Conservation (phyloP, 2,113 vertebrate genomes). For the Xerus inauris region DNA sequence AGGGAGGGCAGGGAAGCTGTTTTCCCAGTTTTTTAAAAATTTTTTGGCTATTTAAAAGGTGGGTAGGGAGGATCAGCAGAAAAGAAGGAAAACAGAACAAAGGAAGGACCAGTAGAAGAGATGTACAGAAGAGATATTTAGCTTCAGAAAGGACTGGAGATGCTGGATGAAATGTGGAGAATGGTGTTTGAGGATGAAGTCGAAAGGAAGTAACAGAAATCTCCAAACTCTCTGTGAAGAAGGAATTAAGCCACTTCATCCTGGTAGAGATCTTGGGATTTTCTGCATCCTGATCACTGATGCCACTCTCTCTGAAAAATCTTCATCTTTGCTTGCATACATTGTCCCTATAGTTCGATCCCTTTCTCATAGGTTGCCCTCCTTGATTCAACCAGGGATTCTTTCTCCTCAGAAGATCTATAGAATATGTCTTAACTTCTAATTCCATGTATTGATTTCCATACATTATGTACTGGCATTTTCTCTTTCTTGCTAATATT, state of each 20-base stretch:
- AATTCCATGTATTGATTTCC: background rate
- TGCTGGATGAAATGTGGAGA: background rate
- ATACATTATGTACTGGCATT: background rate
- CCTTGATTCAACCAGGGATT: background rate
- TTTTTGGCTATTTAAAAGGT: background rate
- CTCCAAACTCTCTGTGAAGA: background rate
- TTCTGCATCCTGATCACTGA: accelerated
- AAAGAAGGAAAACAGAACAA: background rate
- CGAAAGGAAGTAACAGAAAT: background rate
- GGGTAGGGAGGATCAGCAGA: too few relatives aligned
- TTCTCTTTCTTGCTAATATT: background rate
- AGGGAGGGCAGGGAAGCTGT: background rate
- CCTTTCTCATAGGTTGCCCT: too few relatives aligned
- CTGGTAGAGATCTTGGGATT: accelerated
- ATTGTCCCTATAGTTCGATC: accelerated
- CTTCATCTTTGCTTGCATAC: background rate
- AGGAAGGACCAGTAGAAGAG: too few relatives aligned
- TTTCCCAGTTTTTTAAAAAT: too few relatives aligned
- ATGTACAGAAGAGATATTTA: background rate
- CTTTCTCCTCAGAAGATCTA: background rate
- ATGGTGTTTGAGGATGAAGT: too few relatives aligned
- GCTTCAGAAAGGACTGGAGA: background rate
- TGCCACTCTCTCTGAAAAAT: background rate
- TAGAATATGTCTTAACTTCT: background rate
- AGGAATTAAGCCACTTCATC: background rate